Conservation (phyloP, 2,113 vertebrate genomes). For the Siniperca knerii region DNA sequence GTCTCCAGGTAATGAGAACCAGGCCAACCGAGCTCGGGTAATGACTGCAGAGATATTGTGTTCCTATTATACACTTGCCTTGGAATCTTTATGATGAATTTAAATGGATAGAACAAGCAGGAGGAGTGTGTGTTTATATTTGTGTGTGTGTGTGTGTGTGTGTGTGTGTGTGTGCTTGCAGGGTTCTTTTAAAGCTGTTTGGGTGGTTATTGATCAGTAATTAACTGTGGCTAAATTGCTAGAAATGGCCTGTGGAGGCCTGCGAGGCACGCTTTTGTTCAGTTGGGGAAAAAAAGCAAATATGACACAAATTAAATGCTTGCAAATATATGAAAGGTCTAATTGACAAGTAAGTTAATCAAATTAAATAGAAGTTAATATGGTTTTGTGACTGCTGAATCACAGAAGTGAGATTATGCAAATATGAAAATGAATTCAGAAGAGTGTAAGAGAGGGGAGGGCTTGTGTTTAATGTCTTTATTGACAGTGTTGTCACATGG, state of each 20-base stretch:
- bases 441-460: not conserved
- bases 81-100: constrained; percentile 75
- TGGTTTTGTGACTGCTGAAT: not conserved
- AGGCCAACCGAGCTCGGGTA: constrained; percentile 62
- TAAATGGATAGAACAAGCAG: constrained; percentile 65
- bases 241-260: constrained; percentile 46
- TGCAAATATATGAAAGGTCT: constrained; percentile 7
- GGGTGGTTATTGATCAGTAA: constrained; percentile 65
- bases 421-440: constrained; percentile 29
- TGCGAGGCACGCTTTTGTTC: constrained; percentile 14
- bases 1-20: constrained; percentile 74
- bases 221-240: constrained; percentile 51
- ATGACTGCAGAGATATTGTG: constrained; percentile 70
- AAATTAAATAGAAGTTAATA: constrained; percentile 7
- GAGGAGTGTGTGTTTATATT: constrained; percentile 9
- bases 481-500: constrained; percentile 5
- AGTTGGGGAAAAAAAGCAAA: not conserved
- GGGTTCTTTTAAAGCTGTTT: constrained; percentile 39
- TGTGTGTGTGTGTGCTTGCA: not conserved
- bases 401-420: constrained; percentile 36
- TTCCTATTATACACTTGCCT: constrained; percentile 71
- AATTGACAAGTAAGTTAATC: constrained; percentile 18
- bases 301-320: constrained; percentile 34
- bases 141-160: constrained; percentile 19
- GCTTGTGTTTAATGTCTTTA: constrained; percentile 12